Evolutionary conservation across 1,140 invertebrate genomes (phyloP).

Genomic region (Scaptomyza pallida): DNA sequence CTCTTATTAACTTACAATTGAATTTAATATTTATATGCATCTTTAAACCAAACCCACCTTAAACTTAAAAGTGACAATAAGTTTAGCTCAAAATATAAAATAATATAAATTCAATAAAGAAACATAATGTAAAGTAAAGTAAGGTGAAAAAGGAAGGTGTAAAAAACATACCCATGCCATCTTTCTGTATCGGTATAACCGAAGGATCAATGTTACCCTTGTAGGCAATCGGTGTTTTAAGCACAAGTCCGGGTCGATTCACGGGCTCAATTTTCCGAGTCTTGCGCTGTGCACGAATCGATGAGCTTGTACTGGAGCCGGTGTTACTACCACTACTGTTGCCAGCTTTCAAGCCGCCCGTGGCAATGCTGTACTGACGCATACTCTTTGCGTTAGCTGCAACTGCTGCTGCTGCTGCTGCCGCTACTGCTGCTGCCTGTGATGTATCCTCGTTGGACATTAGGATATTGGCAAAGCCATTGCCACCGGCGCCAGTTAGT

Average conservation of each 20-base stretch:
- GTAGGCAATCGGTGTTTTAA: constrained; percentile 92
- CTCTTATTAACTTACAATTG: too few relatives aligned
- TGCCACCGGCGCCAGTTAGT: constrained; percentile 61
- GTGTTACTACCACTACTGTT: constrained; percentile 24
- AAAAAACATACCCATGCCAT: constrained; percentile 90
- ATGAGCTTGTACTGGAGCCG: constrained; percentile 4
- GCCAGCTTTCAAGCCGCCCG: constrained; percentile 26
- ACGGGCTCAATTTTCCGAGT: constrained; percentile 89
- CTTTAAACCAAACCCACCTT: constrained; percentile 3
- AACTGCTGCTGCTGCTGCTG: constrained; percentile 9
- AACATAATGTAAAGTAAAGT: constrained; percentile 39
- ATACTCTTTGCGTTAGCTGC: constrained; percentile 47
- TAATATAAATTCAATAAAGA: constrained; percentile 2
- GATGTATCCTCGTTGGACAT: constrained; percentile 84
- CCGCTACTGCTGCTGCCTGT: background rate
- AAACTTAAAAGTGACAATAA: constrained; percentile 10
- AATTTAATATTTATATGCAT: too few relatives aligned
- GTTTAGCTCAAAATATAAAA: constrained; percentile 18
- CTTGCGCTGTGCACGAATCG: constrained; percentile 78
- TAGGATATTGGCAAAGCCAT: constrained; percentile 85
- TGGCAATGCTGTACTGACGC: constrained; percentile 72
- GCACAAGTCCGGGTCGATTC: constrained; percentile 89
- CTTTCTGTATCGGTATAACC: constrained; percentile 91
- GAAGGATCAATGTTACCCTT: constrained; percentile 91
- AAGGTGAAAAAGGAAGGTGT: constrained; percentile 29